These are phyloP conservation scores for Drosophila gunungcola DNA, from an alignment of 1,140 invertebrate genomes.

Conservation along the genomic window DNA sequence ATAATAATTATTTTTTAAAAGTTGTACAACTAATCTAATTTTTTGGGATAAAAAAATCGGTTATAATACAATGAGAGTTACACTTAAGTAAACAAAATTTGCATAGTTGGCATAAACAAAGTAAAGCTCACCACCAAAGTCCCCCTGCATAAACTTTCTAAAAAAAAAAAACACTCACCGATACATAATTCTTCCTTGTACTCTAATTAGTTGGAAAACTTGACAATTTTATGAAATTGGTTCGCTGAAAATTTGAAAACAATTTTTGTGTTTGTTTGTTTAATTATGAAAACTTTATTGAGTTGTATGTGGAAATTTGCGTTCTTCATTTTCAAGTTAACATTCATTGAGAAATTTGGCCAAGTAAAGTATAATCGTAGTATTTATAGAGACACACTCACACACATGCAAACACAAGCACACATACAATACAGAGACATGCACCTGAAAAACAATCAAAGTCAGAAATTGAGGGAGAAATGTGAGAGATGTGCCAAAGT, in stretches of 20 bases:
- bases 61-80: no score
- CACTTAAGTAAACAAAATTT: not conserved
- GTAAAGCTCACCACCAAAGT: constrained; percentile 30
- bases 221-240: constrained; percentile 22
- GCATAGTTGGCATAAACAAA: constrained; percentile 2
- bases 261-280: not conserved
- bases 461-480: constrained; percentile 49
- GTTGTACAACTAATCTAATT: no score
- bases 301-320: constrained; percentile 17
- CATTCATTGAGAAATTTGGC: constrained; percentile 21
- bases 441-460: constrained; percentile 13
- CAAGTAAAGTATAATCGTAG: constrained; percentile 44
- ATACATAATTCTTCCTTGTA: constrained; percentile 35
- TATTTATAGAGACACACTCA: constrained; percentile 17
- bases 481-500: not conserved
- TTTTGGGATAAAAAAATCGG: no score
- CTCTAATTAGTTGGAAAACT: constrained; percentile 29
- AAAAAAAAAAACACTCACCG: constrained; percentile 30
- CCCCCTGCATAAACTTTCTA: constrained; percentile 17
- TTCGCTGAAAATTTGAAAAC: constrained; percentile 16
- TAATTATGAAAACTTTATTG: constrained; percentile 2
- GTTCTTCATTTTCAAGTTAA: constrained; percentile 17
- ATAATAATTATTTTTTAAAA: no score
- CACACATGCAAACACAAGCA: constrained; percentile 20
- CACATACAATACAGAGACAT: constrained; percentile 32